Evolutionary conservation across 2,888 invertebrate genomes (phyloP).

Genomic region (Thereva unica): DNA sequence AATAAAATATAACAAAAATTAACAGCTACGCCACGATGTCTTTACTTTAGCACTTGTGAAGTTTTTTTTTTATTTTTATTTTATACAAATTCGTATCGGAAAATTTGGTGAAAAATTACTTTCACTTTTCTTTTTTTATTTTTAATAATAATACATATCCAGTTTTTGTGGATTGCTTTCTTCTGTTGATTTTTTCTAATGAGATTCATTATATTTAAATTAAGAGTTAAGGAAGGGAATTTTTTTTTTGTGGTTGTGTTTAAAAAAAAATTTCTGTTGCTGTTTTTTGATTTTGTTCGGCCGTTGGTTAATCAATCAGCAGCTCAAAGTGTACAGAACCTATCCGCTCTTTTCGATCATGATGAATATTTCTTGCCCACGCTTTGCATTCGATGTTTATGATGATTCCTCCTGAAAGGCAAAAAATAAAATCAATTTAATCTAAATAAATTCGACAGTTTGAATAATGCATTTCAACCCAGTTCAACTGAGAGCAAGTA

Average conservation of each 20-base stretch:
- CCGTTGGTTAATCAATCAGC: conserved; percentile 61
- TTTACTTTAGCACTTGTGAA: no score
- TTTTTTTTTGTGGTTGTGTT: conserved; percentile 11
- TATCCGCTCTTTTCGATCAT: conserved; percentile 69
- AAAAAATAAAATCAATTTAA: conserved; percentile 8
- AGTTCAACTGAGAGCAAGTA: no score
- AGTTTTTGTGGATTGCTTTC: not conserved
- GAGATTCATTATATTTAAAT: not conserved
- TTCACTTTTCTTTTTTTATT: no score
- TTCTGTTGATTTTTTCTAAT: conserved; percentile 1
- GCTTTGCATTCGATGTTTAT: conserved; percentile 73
- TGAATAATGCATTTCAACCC: no score
- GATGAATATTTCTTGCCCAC: conserved; percentile 70
- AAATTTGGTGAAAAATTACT: no score
- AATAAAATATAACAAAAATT: no score
- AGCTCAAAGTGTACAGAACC: conserved; percentile 77
- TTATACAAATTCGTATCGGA: no score
- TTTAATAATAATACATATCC: no score
- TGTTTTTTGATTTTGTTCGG: not conserved
- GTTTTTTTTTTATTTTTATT: no score
- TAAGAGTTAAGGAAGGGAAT: conserved; percentile 2
- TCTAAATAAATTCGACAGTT: not conserved
- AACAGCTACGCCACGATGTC: no score
- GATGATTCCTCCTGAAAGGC: conserved; percentile 60
- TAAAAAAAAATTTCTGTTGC: conserved; percentile 16